These are phyloP conservation scores for Zosterops japonicus DNA, from an alignment of 2,113 vertebrate genomes.

Conservation along the genomic window DNA sequence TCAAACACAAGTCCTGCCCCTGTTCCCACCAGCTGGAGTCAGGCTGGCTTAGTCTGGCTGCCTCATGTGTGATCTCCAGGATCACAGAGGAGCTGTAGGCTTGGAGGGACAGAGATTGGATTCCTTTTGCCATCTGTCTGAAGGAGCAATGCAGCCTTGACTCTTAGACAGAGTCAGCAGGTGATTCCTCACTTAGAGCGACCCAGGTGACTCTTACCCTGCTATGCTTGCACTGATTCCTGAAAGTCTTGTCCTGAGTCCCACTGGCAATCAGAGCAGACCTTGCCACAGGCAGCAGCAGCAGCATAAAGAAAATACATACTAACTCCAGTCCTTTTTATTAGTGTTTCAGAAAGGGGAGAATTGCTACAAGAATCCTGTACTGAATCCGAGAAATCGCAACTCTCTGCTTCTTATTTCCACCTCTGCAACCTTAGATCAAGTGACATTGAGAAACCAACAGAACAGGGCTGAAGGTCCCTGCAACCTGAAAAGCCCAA, in stretches of 20 bases:
- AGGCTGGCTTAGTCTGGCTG: background rate
- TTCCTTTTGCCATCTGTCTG: background rate
- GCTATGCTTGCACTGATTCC: background rate
- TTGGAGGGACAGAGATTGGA: background rate
- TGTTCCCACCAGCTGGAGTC: background rate
- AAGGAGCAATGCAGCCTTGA: background rate
- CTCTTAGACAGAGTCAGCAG: background rate
- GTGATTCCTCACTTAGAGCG: background rate
- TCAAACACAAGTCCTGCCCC: background rate
- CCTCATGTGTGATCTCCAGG: background rate
- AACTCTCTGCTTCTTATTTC: background rate
- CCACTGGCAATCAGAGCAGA: background rate
- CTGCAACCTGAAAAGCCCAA: background rate
- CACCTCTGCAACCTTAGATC: background rate
- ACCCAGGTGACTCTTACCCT: fast-evolving
- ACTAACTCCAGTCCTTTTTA: background rate
- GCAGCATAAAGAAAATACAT: background rate
- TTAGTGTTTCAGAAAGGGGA: background rate
- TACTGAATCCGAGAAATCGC: background rate
- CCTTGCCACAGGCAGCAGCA: background rate
- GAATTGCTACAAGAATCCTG: background rate
- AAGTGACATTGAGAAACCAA: background rate
- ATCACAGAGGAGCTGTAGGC: background rate
- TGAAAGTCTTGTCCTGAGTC: background rate
- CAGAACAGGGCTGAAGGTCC: background rate